Evolutionary conservation across 2,113 vertebrate species (phyloP).

Genomic region (Ornithorhynchus anatinus): DNA sequence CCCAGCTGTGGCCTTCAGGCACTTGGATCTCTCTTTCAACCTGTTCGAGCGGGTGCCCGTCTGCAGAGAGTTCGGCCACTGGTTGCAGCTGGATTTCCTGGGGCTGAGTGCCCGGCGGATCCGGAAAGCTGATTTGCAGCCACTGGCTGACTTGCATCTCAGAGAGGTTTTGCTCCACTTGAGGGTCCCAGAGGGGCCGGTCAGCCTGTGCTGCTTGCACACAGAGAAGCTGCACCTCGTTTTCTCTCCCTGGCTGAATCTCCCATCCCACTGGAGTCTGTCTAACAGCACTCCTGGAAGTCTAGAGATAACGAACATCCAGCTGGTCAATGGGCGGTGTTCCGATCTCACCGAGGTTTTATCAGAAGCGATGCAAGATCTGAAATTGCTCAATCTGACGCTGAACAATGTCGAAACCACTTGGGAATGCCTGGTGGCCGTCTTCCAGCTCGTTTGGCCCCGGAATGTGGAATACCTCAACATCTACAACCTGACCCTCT

Average conservation of each 20-base stretch:
- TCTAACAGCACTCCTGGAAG: conserved; percentile 60
- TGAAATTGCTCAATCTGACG: conserved; percentile 56
- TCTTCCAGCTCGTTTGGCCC: conserved; percentile 60
- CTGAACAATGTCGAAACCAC: conserved; percentile 67
- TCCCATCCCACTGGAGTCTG: conserved; percentile 64
- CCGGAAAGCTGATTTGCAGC: conserved; percentile 64
- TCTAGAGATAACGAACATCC: conserved; percentile 71
- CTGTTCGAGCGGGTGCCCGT: conserved; percentile 71
- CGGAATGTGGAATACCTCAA: conserved; percentile 67
- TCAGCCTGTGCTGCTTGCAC: conserved; percentile 67
- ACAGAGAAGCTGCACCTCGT: conserved; percentile 69
- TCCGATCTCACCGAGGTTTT: conserved; percentile 13
- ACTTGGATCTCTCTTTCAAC: conserved; percentile 83
- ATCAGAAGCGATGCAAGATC: conserved; percentile 12
- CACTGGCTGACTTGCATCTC: conserved; percentile 66
- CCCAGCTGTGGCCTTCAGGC: conserved; percentile 54
- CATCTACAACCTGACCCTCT: conserved; percentile 53
- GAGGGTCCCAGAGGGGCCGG: conserved; percentile 73
- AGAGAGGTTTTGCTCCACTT: conserved; percentile 71
- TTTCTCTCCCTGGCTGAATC: conserved; percentile 35
- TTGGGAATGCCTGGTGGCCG: conserved; percentile 65
- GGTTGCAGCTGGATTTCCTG: conserved; percentile 73
- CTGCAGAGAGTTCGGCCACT: conserved; percentile 72
- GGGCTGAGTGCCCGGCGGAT: conserved; percentile 74
- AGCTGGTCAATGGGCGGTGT: conserved; percentile 17